These are phyloP conservation scores for Hippocampus guttulatus DNA, from an alignment of 2,113 vertebrate genomes.

Conservation along the genomic window DNA sequence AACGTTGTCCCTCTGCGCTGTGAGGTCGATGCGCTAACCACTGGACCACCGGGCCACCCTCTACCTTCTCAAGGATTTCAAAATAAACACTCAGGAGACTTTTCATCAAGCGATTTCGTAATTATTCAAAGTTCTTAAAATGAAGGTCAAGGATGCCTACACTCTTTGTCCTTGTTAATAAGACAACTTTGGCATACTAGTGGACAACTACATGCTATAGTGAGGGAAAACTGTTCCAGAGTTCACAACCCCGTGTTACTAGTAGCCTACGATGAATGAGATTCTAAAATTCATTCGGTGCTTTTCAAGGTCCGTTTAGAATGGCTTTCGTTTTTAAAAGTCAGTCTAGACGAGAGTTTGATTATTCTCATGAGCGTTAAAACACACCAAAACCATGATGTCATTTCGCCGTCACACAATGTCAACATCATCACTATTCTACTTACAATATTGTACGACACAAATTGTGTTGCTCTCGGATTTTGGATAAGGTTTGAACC, in stretches of 20 bases:
- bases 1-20: no score
- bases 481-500: background rate
- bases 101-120: background rate
- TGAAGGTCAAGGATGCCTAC: background rate
- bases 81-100: background rate
- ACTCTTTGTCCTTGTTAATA: no score
- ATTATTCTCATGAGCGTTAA: background rate
- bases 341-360: background rate
- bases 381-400: background rate
- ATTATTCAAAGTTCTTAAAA: background rate
- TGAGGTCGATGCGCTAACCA: no score
- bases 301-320: background rate
- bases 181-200: no score
- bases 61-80: background rate
- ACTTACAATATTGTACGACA: background rate
- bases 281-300: background rate
- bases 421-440: background rate
- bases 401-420: background rate
- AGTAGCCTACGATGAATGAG: background rate
- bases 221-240: background rate
- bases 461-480: background rate
- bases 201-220: no score
- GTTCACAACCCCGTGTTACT: background rate
- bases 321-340: background rate
- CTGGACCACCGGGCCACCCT: no score